Evolutionary conservation across 2,888 invertebrate genomes (phyloP).

Genomic region (Anagyrus pseudococci): DNA sequence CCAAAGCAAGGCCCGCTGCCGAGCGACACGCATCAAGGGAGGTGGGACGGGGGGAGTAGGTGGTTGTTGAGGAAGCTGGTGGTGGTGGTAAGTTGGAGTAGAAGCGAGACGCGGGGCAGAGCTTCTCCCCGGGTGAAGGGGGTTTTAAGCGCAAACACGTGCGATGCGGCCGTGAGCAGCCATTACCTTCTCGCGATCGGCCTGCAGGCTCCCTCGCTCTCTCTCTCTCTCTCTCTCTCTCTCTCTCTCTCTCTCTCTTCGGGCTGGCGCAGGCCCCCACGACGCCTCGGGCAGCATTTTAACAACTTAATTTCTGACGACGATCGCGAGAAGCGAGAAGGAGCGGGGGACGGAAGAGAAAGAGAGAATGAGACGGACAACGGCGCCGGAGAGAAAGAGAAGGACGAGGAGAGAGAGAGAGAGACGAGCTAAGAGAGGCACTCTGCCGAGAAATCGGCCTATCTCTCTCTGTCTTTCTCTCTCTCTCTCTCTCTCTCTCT

Average conservation of each 20-base stretch:
- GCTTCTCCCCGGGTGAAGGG: no score
- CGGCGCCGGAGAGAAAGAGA: neutral
- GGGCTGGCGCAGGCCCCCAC: neutral
- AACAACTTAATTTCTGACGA: conserved; percentile 55
- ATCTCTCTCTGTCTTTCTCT: no score
- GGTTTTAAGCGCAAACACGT: conserved; percentile 36
- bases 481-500: conserved; percentile 1
- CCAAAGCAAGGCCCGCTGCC: no score
- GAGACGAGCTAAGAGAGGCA: neutral
- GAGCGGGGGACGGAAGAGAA: neutral
- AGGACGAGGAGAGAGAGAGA: neutral
- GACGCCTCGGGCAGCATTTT: conserved; percentile 54
- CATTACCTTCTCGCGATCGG: conserved; percentile 29
- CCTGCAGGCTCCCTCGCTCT: conserved; percentile 13
- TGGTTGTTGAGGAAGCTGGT: no score
- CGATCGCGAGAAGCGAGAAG: conserved; percentile 42
- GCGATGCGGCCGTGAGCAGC: conserved; percentile 33
- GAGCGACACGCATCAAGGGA: no score
- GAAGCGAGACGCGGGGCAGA: no score
- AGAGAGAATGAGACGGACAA: neutral
- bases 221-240: conserved; percentile 15
- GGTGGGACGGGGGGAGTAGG: neutral
- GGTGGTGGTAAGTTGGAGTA: no score
- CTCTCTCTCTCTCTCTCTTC: conserved; percentile 11
- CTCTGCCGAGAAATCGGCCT: neutral